Evolutionary conservation across 2,888 invertebrate species (phyloP).

Genomic region (Antheraea assamensis): DNA sequence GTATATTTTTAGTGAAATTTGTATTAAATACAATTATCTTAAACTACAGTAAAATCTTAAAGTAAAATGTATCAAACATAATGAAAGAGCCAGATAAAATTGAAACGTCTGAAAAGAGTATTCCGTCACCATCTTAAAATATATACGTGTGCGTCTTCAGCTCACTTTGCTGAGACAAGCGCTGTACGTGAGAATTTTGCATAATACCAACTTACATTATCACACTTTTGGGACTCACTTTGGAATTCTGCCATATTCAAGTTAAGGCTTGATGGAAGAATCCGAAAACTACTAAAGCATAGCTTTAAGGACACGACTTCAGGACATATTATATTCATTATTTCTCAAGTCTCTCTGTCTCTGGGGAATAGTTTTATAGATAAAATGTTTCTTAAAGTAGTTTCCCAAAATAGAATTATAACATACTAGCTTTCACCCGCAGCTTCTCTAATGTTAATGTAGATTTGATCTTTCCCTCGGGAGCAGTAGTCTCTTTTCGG

Average conservation of each 20-base stretch:
- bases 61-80: not conserved
- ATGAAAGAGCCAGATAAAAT: not conserved
- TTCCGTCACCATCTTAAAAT: conserved; percentile 39
- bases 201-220: conserved; percentile 53
- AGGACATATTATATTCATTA: not conserved
- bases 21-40: too few relatives aligned
- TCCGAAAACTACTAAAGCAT: conserved; percentile 25
- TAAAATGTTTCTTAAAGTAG: not conserved
- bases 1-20: too few relatives aligned
- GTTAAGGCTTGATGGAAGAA: conserved; percentile 25
- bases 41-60: not conserved
- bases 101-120: conserved; percentile 20
- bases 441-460: too few relatives aligned
- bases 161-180: conserved; percentile 34
- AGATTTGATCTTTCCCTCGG: too few relatives aligned
- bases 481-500: not conserved
- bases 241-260: conserved; percentile 54
- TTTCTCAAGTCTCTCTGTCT: not conserved
- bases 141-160: conserved; percentile 34
- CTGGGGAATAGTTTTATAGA: not conserved
- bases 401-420: not conserved
- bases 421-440: too few relatives aligned
- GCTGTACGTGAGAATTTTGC: conserved; percentile 57
- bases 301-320: not conserved
- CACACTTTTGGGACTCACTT: conserved; percentile 46